These are phyloP conservation scores for Amphipoea lucens DNA, from an alignment of 2,888 invertebrate species.

Conservation along the genomic window DNA sequence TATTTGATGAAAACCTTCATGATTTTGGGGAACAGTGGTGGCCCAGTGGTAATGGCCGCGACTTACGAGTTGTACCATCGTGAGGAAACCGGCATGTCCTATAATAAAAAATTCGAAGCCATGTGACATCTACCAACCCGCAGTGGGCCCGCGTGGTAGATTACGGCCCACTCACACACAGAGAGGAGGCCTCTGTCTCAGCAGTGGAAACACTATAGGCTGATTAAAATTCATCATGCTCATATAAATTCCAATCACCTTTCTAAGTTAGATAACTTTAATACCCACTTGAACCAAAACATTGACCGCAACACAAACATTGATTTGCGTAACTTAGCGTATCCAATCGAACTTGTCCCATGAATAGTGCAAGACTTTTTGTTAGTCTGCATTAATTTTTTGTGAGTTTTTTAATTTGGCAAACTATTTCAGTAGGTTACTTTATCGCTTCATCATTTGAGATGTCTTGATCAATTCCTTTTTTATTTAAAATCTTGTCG, in stretches of 20 bases:
- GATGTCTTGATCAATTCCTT: not conserved
- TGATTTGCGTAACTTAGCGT: slow-evolving; percentile 59
- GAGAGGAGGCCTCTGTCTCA: not conserved
- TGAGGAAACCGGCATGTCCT: too few species aligned
- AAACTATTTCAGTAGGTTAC: slow-evolving; percentile 47
- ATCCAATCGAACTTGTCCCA: slow-evolving; percentile 61
- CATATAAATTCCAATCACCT: not conserved
- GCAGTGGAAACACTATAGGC: not conserved
- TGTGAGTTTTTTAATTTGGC: slow-evolving; percentile 51
- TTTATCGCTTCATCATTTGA: slow-evolving; percentile 16
- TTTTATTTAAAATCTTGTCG: not conserved
- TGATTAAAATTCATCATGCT: not conserved
- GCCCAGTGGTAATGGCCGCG: too few species aligned
- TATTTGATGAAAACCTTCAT: not conserved
- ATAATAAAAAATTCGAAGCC: too few species aligned
- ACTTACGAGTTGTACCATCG: too few species aligned
- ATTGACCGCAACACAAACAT: slow-evolving; percentile 56
- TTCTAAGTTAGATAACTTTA: slow-evolving; percentile 28
- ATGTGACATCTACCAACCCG: too few species aligned
- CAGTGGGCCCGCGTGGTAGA: too few species aligned
- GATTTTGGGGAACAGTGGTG: too few species aligned
- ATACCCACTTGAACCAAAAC: slow-evolving; percentile 25
- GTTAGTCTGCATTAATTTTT: slow-evolving; percentile 51
- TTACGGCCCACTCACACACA: not conserved
- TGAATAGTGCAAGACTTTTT: slow-evolving; percentile 59